phyloP scores from a whole-genome alignment of 2,888 invertebrate species.

The Drosophila falleni region DNA sequence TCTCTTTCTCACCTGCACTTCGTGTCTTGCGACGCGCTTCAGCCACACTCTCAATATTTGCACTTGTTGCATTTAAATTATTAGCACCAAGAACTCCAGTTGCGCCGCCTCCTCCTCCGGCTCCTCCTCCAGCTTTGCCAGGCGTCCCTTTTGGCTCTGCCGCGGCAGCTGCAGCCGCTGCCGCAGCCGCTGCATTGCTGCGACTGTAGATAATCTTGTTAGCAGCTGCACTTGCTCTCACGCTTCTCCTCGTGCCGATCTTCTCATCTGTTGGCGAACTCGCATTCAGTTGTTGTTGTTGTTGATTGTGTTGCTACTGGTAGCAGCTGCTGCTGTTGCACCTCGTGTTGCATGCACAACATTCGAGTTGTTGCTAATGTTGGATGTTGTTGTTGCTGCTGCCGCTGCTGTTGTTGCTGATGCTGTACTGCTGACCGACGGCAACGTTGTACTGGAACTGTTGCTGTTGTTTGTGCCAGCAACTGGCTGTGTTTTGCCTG shows the following conservation, averaged over 20 bases:
- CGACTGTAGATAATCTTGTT: constrained; percentile 85
- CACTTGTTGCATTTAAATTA: constrained; percentile 65
- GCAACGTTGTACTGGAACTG: constrained; percentile 27
- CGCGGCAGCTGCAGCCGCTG: constrained; percentile 70
- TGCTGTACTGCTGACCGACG: constrained; percentile 25
- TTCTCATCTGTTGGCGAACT: constrained; percentile 84
- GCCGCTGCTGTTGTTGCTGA: constrained; percentile 25
- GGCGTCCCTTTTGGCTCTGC: constrained; percentile 62
- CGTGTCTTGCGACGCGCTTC: constrained; percentile 88
- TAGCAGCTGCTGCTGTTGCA: constrained; percentile 63
- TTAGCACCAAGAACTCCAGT: constrained; percentile 21
- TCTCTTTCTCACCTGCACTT: constrained; percentile 87
- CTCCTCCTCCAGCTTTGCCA: constrained; percentile 22
- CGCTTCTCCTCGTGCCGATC: constrained; percentile 87
- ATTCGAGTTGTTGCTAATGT: constrained; percentile 38
- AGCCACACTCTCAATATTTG: constrained; percentile 72
- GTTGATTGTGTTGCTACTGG: constrained; percentile 38
- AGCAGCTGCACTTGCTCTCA: constrained; percentile 85
- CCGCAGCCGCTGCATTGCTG: constrained; percentile 73
- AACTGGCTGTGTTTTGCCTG: constrained; percentile 51
- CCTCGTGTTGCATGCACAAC: constrained; percentile 79
- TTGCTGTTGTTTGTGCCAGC: constrained; percentile 28
- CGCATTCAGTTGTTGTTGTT: constrained; percentile 53
- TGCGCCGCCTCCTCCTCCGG: constrained; percentile 6
- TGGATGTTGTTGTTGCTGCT: constrained; percentile 12